phyloP scores from a whole-genome alignment of 2,797 vertebrate genomes.

The Aldrovandia affinis region DNA sequence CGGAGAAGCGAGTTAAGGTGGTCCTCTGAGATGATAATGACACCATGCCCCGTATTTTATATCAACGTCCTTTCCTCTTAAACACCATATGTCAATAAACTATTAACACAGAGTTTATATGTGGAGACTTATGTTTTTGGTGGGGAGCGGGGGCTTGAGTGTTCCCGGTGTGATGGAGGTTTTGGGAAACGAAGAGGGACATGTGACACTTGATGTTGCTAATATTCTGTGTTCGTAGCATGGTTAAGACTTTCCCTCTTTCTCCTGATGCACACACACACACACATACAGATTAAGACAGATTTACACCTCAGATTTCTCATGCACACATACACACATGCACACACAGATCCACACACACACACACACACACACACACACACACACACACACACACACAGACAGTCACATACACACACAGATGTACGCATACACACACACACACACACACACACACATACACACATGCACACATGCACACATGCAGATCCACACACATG shows the following conservation, averaged over 20 bases:
- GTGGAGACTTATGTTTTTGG: too few relatives aligned
- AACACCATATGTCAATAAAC: not conserved
- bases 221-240: slow-evolving; percentile 27
- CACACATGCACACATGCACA: not conserved
- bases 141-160: too few relatives aligned
- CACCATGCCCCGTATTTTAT: not conserved
- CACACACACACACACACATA: slow-evolving; percentile 17
- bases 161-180: not conserved
- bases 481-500: not conserved
- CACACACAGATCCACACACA: slow-evolving; percentile 14
- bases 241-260: slow-evolving; percentile 41
- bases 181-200: not conserved
- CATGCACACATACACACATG: slow-evolving; percentile 31
- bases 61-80: not conserved
- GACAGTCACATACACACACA: slow-evolving; percentile 19
- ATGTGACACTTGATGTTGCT: not conserved
- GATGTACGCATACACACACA: slow-evolving; percentile 26
- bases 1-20: not conserved
- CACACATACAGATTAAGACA: too few relatives aligned
- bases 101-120: too few relatives aligned
- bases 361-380: slow-evolving; percentile 25
- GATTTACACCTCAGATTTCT: too few relatives aligned
- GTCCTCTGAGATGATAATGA: not conserved
- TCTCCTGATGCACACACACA: too few relatives aligned
- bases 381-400: slow-evolving; percentile 26